Evolutionary conservation across 2,113 vertebrate genomes (phyloP).

Genomic region (Eulacestoma nigropectus): DNA sequence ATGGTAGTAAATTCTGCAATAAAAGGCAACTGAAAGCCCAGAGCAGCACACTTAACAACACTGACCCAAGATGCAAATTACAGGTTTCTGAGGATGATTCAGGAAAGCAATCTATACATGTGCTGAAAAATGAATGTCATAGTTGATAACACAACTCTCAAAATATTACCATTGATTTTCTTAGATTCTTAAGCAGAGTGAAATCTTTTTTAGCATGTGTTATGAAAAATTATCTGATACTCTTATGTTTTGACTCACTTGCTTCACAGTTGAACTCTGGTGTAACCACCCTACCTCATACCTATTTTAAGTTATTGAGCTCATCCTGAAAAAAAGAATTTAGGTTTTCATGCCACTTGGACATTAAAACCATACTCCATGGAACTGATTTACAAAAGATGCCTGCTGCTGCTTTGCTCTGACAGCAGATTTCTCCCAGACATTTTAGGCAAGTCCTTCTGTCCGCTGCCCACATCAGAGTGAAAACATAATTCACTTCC

Average conservation of each 20-base stretch:
- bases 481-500: neutral
- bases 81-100: constrained; percentile 32
- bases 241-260: neutral
- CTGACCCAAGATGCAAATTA: constrained; percentile 52
- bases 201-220: constrained; percentile 22
- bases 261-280: neutral
- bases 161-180: constrained; percentile 51
- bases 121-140: constrained; percentile 20
- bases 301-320: neutral
- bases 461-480: neutral
- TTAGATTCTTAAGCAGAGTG: neutral
- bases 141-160: constrained; percentile 29
- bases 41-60: neutral
- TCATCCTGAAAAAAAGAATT: neutral
- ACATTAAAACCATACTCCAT: neutral
- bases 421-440: neutral
- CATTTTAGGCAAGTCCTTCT: neutral
- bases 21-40: neutral
- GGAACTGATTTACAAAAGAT: neutral
- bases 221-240: constrained; percentile 11
- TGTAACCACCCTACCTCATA: neutral
- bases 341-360: neutral
- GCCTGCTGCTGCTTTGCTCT: neutral
- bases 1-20: constrained; percentile 9
- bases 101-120: constrained; percentile 30